These are phyloP conservation scores for Protaetia brevitarsis DNA, from an alignment of 1,140 invertebrate species.

Conservation along the genomic window DNA sequence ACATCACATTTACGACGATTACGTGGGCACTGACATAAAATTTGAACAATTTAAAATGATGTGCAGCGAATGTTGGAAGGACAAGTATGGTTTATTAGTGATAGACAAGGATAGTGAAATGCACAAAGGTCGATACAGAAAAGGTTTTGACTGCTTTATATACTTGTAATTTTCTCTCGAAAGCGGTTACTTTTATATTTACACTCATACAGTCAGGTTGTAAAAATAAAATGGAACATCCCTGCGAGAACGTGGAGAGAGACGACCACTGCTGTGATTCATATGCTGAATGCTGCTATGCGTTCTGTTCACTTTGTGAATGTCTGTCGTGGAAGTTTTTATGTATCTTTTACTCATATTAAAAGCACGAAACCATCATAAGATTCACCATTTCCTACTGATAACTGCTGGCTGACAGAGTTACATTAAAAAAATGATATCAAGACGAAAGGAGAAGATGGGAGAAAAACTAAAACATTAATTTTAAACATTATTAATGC, in stretches of 20 bases:
- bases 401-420: not conserved
- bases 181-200: not conserved
- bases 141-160: slow-evolving; percentile 39
- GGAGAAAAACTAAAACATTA: not conserved
- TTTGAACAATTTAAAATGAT: slow-evolving; percentile 39
- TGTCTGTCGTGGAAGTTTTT: not conserved
- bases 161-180: not conserved
- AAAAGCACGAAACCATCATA: too few species aligned
- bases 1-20: slow-evolving; percentile 48
- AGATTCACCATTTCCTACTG: too few species aligned
- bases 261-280: too few species aligned
- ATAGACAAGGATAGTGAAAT: slow-evolving; percentile 41
- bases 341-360: too few species aligned
- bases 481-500: not conserved
- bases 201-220: not conserved
- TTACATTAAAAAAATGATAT: not conserved
- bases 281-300: too few species aligned
- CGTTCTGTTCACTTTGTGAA: not conserved
- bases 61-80: slow-evolving; percentile 42
- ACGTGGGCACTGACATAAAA: slow-evolving; percentile 45
- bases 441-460: too few species aligned
- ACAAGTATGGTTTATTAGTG: slow-evolving; percentile 39
- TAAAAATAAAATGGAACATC: not conserved
- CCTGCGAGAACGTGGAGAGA: too few species aligned
- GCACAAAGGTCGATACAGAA: slow-evolving; percentile 40